phyloP scores from a whole-genome alignment of 2,888 invertebrate species.

The Calameuta pallipes region DNA sequence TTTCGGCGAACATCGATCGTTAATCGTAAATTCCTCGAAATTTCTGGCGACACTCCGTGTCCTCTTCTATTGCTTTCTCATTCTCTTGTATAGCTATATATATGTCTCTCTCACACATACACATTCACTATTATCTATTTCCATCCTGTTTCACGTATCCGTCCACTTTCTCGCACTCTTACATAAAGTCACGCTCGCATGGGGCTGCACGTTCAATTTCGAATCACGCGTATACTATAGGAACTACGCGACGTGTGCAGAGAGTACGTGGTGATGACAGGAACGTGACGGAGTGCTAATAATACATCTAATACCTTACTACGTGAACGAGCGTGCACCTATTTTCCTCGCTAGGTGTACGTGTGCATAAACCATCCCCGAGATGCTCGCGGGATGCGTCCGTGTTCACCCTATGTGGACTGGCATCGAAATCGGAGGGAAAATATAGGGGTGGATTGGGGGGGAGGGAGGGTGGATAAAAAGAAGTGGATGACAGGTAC shows the following conservation, averaged over 20 bases:
- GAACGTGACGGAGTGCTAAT: constrained; percentile 56
- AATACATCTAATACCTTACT: constrained; percentile 35
- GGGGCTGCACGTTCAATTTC: background rate
- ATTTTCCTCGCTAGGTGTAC: background rate
- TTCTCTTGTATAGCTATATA: background rate
- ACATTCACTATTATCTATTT: background rate
- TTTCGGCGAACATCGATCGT: background rate
- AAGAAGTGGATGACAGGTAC: constrained; percentile 14
- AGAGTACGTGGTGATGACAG: constrained; percentile 49
- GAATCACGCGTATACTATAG: background rate
- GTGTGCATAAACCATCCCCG: background rate
- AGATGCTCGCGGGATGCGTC: constrained; percentile 12
- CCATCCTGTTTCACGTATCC: background rate
- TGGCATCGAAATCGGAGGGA: background rate
- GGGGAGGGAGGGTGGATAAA: constrained; percentile 4
- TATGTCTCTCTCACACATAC: background rate
- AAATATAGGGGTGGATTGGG: background rate
- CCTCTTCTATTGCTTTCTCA: background rate
- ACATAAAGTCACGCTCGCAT: background rate
- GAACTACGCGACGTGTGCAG: constrained; percentile 6
- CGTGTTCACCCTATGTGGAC: constrained; percentile 3
- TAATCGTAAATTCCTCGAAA: background rate
- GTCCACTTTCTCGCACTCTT: background rate
- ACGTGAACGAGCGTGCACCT: background rate
- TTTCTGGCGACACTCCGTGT: background rate